phyloP scores from a whole-genome alignment of 2,888 invertebrate genomes.

The Scelioninae gen. 2 region DNA sequence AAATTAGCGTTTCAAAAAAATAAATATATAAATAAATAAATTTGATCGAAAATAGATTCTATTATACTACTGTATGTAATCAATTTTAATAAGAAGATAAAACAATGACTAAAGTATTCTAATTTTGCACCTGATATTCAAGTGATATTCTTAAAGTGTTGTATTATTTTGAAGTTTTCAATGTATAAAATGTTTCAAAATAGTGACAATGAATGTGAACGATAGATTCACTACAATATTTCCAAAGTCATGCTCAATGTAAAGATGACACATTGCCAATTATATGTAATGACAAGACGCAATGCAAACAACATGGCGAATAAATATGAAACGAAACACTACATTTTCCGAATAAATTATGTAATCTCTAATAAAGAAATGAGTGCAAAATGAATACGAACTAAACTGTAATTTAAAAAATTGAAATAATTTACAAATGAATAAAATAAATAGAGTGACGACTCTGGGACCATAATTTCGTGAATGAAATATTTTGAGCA shows the following conservation, averaged over 20 bases:
- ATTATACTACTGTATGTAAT: no score
- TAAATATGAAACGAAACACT: conserved; percentile 60
- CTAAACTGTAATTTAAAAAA: no score
- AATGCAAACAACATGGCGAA: conserved; percentile 61
- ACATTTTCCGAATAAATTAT: conserved; percentile 64
- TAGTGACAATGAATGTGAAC: conserved; percentile 31
- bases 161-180: no score
- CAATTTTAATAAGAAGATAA: no score
- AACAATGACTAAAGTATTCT: no score
- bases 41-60: no score
- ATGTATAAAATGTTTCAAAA: conserved; percentile 1
- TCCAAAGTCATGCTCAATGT: conserved; percentile 55
- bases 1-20: neutral
- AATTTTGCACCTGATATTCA: no score
- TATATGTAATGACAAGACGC: conserved; percentile 63
- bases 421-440: no score
- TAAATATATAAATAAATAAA: no score
- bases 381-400: conserved; percentile 64
- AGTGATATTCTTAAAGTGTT: no score
- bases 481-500: conserved; percentile 22
- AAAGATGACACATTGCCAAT: conserved; percentile 58
- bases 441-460: conserved; percentile 7
- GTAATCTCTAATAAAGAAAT: conserved; percentile 61
- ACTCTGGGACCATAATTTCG: conserved; percentile 15
- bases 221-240: conserved; percentile 52